phyloP scores from a whole-genome alignment of 2,797 vertebrate species.

The Melanotaenia pygmaea region DNA sequence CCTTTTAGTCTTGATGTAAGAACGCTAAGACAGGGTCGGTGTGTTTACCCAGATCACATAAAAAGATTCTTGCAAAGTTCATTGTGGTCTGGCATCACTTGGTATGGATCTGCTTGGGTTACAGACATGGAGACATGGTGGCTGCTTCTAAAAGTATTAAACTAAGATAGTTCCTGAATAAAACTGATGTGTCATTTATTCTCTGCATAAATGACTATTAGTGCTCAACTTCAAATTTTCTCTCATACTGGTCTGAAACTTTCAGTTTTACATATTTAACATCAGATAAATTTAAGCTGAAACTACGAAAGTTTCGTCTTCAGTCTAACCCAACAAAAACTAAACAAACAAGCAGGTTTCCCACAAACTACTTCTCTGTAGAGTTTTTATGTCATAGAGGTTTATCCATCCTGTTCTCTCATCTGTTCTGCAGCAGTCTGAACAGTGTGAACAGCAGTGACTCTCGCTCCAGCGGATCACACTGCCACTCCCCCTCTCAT shows the following conservation, averaged over 20 bases:
- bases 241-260: too few species aligned
- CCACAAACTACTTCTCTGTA: too few species aligned
- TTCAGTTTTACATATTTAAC: too few species aligned
- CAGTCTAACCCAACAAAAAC: too few species aligned
- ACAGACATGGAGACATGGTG: background rate
- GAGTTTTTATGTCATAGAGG: too few species aligned
- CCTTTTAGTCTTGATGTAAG: background rate
- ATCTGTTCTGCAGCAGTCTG: constrained; percentile 87
- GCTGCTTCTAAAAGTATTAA: background rate
- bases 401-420: background rate
- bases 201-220: background rate
- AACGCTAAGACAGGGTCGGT: background rate
- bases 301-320: too few species aligned
- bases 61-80: background rate
- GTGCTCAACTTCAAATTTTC: too few species aligned
- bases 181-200: background rate
- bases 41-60: background rate
- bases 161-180: background rate
- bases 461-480: constrained; percentile 94
- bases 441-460: constrained; percentile 94
- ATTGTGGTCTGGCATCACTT: background rate
- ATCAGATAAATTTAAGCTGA: too few species aligned
- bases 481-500: constrained; percentile 93
- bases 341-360: too few species aligned
- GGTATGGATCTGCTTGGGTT: background rate